Evolutionary conservation across 37 sponge, comb jelly and placozoan species (phyloP).

Genomic region (Sycon ciliatum): DNA sequence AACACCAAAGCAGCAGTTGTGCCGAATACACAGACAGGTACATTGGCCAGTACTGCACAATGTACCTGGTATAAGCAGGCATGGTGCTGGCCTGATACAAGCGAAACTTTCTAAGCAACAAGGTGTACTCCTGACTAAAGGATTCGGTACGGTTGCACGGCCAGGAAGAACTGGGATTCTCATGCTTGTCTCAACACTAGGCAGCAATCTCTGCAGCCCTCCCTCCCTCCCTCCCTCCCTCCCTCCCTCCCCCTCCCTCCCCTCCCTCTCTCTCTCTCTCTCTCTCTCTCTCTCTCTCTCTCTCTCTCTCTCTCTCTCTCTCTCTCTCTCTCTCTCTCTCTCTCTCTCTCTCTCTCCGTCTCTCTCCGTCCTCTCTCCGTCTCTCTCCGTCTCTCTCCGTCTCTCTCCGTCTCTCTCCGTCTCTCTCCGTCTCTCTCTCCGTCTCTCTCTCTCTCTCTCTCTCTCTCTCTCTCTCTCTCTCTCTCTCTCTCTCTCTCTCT

Average conservation of each 20-base stretch:
- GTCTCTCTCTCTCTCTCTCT: not conserved
- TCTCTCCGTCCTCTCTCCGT: not conserved
- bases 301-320: not conserved
- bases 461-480: slow-evolving; percentile 15
- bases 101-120: too few species aligned
- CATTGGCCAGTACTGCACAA: too few species aligned
- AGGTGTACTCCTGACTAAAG: too few species aligned
- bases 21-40: too few species aligned
- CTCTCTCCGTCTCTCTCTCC: not conserved
- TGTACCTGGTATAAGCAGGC: too few species aligned
- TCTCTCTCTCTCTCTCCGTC: not conserved
- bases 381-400: not conserved
- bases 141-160: too few species aligned
- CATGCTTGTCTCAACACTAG: too few species aligned
- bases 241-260: slow-evolving; percentile 13
- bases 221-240: too few species aligned
- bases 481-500: slow-evolving; percentile 15
- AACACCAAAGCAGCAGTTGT: too few species aligned
- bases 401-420: not conserved
- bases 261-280: not conserved
- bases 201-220: not conserved
- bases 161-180: too few species aligned
- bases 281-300: not conserved
- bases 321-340: not conserved
- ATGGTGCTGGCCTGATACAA: too few species aligned